Evolutionary conservation across 2,888 invertebrate genomes (phyloP), one percentile per base, ranked within the genome.

Genomic region (Diarsia brunnea): DNA sequence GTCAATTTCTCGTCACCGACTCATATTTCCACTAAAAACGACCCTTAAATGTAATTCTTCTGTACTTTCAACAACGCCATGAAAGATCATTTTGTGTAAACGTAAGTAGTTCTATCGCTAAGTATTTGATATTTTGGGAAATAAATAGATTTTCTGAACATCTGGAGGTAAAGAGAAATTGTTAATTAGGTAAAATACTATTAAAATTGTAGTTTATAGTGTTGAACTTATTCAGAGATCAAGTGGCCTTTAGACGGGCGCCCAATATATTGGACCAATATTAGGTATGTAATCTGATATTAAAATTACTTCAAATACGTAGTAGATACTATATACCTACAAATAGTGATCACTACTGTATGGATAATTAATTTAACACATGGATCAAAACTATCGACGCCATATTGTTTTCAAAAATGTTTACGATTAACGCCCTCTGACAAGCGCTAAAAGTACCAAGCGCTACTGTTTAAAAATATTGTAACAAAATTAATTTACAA

Each of bases 171-270:
- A 12, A 24, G 7, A 51, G 14, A 51, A 70, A 71, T 53, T 11
- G n/a, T 2, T 70, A 71, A 14, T 38, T 61, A 53, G 16, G 53
- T 72, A 14, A 70, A 45, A 61, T 51, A 47, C 79, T 38, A 38
- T 53, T 38, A 43, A 47, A 53, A 47, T 75, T 14, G 45, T 60
- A 31, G 21, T 69, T 49, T 45, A 60, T 24, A 78, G 21, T 31
- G 16, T 51, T 12, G 47, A 69, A 78, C 31, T 47, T 47, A 63
- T 24, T 45, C n/a, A 43, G 21, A 78, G 47, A 69, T 14, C 8
- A 53, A 69, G 19, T 78, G 47, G 16, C 51, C n/a, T 43, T 7
- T 43, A 8, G 12, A 43, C 14, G 4, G n/a, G 16, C 12, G n/a
- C 19, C n/a, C 21, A 53, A 75, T 64, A 43, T n/a, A 19, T 75